These are phyloP conservation scores for Troilus luridus DNA, from an alignment of 2,888 invertebrate genomes.

Conservation along the genomic window DNA sequence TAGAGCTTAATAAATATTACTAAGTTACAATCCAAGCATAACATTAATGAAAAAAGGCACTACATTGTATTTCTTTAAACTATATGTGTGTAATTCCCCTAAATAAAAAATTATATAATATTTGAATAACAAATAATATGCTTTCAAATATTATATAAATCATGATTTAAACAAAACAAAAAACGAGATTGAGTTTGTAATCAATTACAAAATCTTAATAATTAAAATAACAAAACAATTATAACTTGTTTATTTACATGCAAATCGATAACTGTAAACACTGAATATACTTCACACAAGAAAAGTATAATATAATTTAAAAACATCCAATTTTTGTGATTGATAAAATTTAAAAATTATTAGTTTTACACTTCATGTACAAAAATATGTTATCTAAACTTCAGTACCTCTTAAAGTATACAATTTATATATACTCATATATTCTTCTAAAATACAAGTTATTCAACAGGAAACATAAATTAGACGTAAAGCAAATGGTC, in stretches of 20 bases:
- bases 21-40: conserved; percentile 46
- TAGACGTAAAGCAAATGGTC: conserved; percentile 54
- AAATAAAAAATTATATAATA: conserved; percentile 45
- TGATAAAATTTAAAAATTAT: conserved; percentile 54
- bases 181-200: conserved; percentile 23
- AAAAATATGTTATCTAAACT: conserved; percentile 59
- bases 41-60: conserved; percentile 53
- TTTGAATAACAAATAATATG: conserved; percentile 25
- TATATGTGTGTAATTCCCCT: conserved; percentile 51
- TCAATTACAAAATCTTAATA: conserved; percentile 50
- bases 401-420: conserved; percentile 57
- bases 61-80: conserved; percentile 53
- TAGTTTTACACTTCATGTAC: conserved; percentile 54
- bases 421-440: conserved; percentile 57
- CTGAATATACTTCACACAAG: conserved; percentile 45
- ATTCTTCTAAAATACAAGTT: conserved; percentile 54
- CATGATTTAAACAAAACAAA: background rate
- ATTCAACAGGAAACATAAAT: conserved; percentile 55
- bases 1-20: conserved; percentile 22
- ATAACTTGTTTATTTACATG: conserved; percentile 52
- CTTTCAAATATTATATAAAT: conserved; percentile 41
- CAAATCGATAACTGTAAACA: conserved; percentile 43
- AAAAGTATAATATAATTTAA: conserved; percentile 46
- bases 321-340: conserved; percentile 40
- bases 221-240: conserved; percentile 52